Percentiles rank a stretch among this genome's conserved stretches.
phyloP scores from a whole-genome alignment of 2,888 invertebrate species.

The Caenorhabditis sp. region DNA sequence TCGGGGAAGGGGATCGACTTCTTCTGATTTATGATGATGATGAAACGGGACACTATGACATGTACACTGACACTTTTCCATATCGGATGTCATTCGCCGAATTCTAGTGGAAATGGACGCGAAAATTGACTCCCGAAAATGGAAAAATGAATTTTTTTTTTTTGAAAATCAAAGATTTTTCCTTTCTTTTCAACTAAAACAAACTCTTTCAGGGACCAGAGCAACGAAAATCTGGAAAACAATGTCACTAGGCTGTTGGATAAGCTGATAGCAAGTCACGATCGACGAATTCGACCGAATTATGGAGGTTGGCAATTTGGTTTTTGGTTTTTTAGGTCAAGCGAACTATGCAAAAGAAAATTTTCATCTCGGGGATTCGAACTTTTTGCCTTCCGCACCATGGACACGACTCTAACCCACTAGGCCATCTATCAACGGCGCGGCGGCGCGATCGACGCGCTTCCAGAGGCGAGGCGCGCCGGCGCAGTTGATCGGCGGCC shows the following conservation, averaged over 20 bases:
- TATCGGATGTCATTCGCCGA: no score
- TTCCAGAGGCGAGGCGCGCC: background rate
- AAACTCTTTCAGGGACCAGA: conserved; percentile 51
- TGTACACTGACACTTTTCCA: no score
- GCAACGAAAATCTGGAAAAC: conserved; percentile 61
- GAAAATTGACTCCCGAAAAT: background rate
- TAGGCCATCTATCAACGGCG: background rate
- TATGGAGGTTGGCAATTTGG: conserved; percentile 78
- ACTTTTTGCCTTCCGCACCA: background rate
- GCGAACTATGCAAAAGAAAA: background rate
- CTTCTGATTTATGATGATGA: no score
- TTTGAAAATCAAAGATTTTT: no score
- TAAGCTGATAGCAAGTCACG: conserved; percentile 80
- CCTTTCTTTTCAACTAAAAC: no score
- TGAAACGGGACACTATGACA: no score
- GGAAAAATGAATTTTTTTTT: background rate
- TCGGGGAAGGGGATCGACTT: no score
- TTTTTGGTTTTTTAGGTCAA: background rate
- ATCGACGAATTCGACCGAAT: conserved; percentile 82
- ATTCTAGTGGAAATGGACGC: no score
- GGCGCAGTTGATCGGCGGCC: background rate
- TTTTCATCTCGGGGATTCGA: background rate
- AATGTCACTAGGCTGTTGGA: conserved; percentile 75
- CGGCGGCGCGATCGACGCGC: background rate
- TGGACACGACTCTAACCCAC: background rate